Percentiles rank a stretch among this genome's conserved stretches.
Evolutionary conservation across 2,797 vertebrate species (phyloP).

Genomic region (Distichodus sexfasciatus): DNA sequence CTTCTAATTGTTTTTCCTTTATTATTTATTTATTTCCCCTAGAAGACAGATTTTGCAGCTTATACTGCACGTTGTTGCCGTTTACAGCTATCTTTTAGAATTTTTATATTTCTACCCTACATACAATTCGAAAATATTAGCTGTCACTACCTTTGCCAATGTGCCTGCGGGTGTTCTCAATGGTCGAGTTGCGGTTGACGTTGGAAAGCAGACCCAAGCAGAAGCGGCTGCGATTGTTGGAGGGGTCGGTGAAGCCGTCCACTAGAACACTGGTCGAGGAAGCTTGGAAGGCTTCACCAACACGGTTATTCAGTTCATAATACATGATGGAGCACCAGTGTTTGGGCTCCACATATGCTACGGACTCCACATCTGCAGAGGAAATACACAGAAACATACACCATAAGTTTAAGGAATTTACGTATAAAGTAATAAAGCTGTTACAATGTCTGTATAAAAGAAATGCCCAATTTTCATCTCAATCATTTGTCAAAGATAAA

Average conservation of each 20-base stretch:
- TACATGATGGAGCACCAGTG: conserved; percentile 99
- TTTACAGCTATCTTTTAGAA: no score
- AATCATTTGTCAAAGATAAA: no score
- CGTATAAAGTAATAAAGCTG: neutral
- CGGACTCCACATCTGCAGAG: conserved; percentile 90
- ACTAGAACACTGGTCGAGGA: conserved; percentile 96
- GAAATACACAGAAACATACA: conserved; percentile 51
- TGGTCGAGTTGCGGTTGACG: conserved; percentile 98
- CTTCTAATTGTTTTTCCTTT: no score
- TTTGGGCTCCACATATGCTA: conserved; percentile 95
- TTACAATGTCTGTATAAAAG: no score
- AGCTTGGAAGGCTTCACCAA: conserved; percentile 95
- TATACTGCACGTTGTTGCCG: no score
- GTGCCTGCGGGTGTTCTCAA: conserved; percentile 96
- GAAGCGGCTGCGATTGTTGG: conserved; percentile 98
- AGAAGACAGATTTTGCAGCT: no score
- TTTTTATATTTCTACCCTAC: no score
- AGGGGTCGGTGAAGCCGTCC: conserved; percentile 98
- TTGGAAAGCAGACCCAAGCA: conserved; percentile 97
- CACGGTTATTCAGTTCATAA: conserved; percentile 97
- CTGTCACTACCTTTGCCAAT: conserved; percentile 89
- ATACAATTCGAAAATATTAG: no score
- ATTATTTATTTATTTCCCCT: no score
- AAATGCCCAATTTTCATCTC: no score
- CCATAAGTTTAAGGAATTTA: neutral